Percentiles rank a stretch among this genome's conserved stretches.
These are phyloP conservation scores for Oryzias curvinotus DNA, from an alignment of 2,113 vertebrate species.

Conservation along the genomic window DNA sequence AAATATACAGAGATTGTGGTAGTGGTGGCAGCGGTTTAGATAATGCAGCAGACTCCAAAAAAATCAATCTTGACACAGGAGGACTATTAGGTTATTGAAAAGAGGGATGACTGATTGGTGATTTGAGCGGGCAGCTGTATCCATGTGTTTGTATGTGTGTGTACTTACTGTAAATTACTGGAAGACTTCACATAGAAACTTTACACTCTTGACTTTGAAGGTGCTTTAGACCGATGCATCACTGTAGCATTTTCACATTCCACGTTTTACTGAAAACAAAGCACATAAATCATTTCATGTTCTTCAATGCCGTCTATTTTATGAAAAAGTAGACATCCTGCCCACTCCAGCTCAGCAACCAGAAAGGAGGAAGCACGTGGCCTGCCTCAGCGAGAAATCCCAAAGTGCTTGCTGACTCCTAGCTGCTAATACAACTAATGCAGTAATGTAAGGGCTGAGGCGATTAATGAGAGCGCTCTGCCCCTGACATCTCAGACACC, in stretches of 20 bases:
- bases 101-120: constrained; percentile 74
- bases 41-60: constrained; percentile 72
- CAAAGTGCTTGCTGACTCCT: constrained; percentile 77
- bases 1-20: constrained; percentile 39
- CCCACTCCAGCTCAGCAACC: constrained; percentile 29
- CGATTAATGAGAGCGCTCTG: constrained; percentile 81
- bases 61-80: constrained; percentile 98
- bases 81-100: constrained; percentile 88
- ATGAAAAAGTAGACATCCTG: constrained; percentile 20
- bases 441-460: constrained; percentile 79
- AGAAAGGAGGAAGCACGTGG: constrained; percentile 50
- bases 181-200: constrained; percentile 36
- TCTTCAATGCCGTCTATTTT: constrained; percentile 3
- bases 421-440: constrained; percentile 84
- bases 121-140: constrained; percentile 10
- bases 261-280: constrained; percentile 14
- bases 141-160: constrained; percentile 11
- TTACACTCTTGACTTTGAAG: constrained; percentile 15
- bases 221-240: constrained; percentile 10
- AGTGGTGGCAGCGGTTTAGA: constrained; percentile 33
- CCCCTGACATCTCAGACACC: constrained; percentile 83
- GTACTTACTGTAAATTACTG: constrained; percentile 37
- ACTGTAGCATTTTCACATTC: constrained; percentile 15
- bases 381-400: constrained; percentile 72
- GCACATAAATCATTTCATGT: constrained; percentile 20